Evolutionary conservation across 53 echinoderm and acorn worm genomes (phyloP), one percentile per base, ranked within the genome.

Genomic region (Apostichopus leukothele): DNA sequence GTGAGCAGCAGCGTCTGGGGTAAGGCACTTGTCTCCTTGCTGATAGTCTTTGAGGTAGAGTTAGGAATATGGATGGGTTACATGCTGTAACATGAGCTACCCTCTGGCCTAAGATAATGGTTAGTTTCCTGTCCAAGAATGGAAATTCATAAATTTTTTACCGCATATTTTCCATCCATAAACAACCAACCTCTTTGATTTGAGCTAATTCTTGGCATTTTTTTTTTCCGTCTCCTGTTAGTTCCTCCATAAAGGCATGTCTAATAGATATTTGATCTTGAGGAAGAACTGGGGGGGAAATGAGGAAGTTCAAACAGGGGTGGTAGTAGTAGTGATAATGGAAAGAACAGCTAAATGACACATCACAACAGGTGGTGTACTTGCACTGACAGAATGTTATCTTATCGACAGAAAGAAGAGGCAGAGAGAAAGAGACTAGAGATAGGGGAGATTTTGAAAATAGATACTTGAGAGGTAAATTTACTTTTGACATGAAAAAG

Each of bases 111-210:
- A n/a, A 53, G 55, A 59, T 81, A 54, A 81, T 81, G 59, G 81
- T 59, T 9, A 9, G 59, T 81, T 81, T 81, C 81, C 81, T 81
- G 81, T 81, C 81, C 59, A 21, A 81, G 59, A 25, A 81, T n/a
- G 54, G 81, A 81, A 81, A 81, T 81, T 81, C 54, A 81, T 81
- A 81, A 71, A 71, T 71, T 81, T 79, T 80, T 81, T 18, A 19
- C 55, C 55, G 81, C 52, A 81, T 81, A 81, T 81, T 81, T 79
- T 81, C 81, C 11, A 20, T 59, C 51, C 81, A 8, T 55, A 9
- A 54, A 5, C 2, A 81, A 55, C 3, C 81, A 81, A 81, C 81
- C 57, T 81, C 81, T 51, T 81, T 81, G 59, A 81, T 55, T 39
- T 81, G 55, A 81, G 81, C 55, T 81, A 81, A 81, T 81, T 81